These are phyloP conservation scores for Cryptotermes secundus DNA, from an alignment of 1,140 invertebrate genomes.

Conservation along the genomic window DNA sequence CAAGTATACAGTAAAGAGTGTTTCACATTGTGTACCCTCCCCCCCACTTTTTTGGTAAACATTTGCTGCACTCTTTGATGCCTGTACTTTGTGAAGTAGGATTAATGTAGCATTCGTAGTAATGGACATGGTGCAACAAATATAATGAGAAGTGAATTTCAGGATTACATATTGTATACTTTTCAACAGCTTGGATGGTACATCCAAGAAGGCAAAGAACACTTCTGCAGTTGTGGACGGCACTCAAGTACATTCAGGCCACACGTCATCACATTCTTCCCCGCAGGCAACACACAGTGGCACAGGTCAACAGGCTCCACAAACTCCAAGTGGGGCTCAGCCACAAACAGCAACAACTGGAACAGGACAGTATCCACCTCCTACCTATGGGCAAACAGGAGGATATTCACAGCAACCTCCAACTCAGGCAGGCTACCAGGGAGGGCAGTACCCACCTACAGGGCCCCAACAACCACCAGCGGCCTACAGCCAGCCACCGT, in stretches of 20 bases:
- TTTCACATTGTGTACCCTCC: no score
- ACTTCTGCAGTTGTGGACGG: slow-evolving; percentile 4
- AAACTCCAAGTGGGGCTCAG: slow-evolving; percentile 7
- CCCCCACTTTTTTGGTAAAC: no score
- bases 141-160: no score
- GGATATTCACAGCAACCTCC: slow-evolving; percentile 30
- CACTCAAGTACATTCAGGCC: background rate
- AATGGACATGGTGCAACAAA: no score
- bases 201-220: slow-evolving; percentile 24
- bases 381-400: slow-evolving; percentile 17
- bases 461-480: slow-evolving; percentile 48
- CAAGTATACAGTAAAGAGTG: no score
- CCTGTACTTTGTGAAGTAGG: no score
- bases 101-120: no score
- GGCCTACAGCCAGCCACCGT: slow-evolving; percentile 52
- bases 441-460: slow-evolving; percentile 43
- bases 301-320: background rate
- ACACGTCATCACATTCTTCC: slow-evolving; percentile 15
- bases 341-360: background rate
- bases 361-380: slow-evolving; percentile 28
- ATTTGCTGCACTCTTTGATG: no score
- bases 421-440: slow-evolving; percentile 23
- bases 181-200: slow-evolving; percentile 17
- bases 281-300: slow-evolving; percentile 19
- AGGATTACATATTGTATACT: background rate